Percentiles rank a stretch among this genome's conserved stretches.
Evolutionary conservation across 2,888 invertebrate species (phyloP).

Genomic region (Campoletis raptor): DNA sequence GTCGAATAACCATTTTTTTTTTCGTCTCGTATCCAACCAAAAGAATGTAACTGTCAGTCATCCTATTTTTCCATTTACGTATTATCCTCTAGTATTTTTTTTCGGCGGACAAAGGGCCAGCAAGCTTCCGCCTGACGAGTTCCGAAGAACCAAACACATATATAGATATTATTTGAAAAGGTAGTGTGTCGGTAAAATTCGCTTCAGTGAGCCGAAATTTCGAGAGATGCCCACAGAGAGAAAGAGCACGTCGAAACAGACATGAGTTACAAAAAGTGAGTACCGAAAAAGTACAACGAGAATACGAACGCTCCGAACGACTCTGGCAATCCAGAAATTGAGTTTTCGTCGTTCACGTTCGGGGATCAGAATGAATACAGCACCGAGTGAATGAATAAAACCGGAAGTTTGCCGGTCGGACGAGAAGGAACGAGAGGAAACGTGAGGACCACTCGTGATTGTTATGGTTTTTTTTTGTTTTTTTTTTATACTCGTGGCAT

Average conservation of each 20-base stretch:
- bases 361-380: constrained; percentile 37
- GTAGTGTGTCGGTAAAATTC: constrained; percentile 55
- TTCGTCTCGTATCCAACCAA: constrained; percentile 24
- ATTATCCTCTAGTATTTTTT: constrained; percentile 30
- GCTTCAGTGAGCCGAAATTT: constrained; percentile 60
- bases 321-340: constrained; percentile 66
- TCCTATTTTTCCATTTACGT: constrained; percentile 54
- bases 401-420: constrained; percentile 22
- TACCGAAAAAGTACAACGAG: constrained; percentile 22
- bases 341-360: constrained; percentile 60
- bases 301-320: constrained; percentile 21
- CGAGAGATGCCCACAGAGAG: constrained; percentile 27
- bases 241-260: constrained; percentile 31
- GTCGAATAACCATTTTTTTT: not conserved
- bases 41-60: constrained; percentile 51
- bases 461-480: constrained; percentile 5
- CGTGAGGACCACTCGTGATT: constrained; percentile 31
- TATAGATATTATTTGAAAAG: not conserved
- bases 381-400: constrained; percentile 34
- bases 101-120: constrained; percentile 55
- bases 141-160: constrained; percentile 5
- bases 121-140: constrained; percentile 52
- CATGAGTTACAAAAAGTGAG: constrained; percentile 17
- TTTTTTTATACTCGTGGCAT: constrained; percentile 5
- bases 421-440: constrained; percentile 54